Percentiles rank a stretch among this genome's conserved stretches.
Evolutionary conservation across 2,888 invertebrate species (phyloP).

Genomic region (Tenthredo scrophulariae): DNA sequence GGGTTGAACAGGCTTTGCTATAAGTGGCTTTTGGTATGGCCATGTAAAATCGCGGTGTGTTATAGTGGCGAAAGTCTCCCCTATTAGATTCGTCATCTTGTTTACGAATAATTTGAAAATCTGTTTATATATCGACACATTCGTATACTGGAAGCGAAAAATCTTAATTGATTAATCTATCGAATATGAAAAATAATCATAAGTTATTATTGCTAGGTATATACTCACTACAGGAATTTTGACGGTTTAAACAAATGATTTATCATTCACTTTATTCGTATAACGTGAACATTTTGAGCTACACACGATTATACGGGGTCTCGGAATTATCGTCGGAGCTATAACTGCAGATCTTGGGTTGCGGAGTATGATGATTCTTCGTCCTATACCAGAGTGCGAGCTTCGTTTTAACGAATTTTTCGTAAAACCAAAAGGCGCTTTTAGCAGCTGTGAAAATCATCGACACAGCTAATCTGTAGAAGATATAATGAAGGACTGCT

Average conservation of each 20-base stretch:
- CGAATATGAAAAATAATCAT: neutral
- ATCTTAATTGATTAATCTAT: neutral
- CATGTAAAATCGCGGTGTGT: conserved; percentile 81
- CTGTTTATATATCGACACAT: neutral
- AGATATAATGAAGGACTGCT: conserved; percentile 69
- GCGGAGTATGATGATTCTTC: neutral
- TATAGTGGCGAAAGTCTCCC: conserved; percentile 79
- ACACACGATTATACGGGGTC: neutral
- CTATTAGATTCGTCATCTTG: conserved; percentile 66
- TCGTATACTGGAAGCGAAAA: neutral
- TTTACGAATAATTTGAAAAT: conserved; percentile 57
- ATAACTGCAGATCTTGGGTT: neutral
- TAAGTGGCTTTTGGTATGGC: conserved; percentile 82
- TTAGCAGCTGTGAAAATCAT: conserved; percentile 64
- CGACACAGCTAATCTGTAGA: conserved; percentile 67
- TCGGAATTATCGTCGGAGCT: conserved; percentile 1
- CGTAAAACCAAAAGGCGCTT: conserved; percentile 58
- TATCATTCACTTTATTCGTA: neutral
- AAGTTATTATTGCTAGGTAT: neutral
- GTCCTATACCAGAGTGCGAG: neutral
- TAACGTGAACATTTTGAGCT: neutral
- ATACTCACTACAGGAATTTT: conserved; percentile 8
- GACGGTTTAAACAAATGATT: conserved; percentile 17
- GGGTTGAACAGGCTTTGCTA: conserved; percentile 83
- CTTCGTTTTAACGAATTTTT: neutral